These are phyloP conservation scores for Pediacus dermestoides DNA, from an alignment of 2,888 invertebrate species.

Conservation along the genomic window DNA sequence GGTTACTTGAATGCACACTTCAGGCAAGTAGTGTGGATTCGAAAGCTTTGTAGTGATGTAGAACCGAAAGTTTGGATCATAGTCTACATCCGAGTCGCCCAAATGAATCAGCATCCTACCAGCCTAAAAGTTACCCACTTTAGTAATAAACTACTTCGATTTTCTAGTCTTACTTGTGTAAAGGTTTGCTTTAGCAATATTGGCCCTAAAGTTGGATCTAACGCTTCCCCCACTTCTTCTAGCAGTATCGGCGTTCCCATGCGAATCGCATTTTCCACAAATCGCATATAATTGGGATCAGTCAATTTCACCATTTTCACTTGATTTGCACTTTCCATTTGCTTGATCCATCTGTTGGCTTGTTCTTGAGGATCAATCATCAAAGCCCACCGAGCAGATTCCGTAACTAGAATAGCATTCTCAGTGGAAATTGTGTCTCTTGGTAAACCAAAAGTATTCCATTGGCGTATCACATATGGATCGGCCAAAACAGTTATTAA, in stretches of 20 bases:
- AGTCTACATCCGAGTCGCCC: slow-evolving; percentile 87
- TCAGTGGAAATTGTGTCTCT: slow-evolving; percentile 85
- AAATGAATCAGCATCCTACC: slow-evolving; percentile 79
- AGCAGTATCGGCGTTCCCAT: slow-evolving; percentile 82
- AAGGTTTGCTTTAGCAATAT: slow-evolving; percentile 79
- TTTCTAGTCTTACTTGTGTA: slow-evolving; percentile 54
- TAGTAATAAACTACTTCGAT: slow-evolving; percentile 10
- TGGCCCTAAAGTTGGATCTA: slow-evolving; percentile 84
- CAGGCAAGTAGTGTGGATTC: slow-evolving; percentile 92
- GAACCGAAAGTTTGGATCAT: slow-evolving; percentile 78
- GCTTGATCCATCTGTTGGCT: slow-evolving; percentile 89
- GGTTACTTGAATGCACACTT: slow-evolving; percentile 88
- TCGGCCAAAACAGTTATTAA: slow-evolving; percentile 72
- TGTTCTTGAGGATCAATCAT: slow-evolving; percentile 96
- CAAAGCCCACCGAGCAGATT: slow-evolving; percentile 79
- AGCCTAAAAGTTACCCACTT: slow-evolving; percentile 50
- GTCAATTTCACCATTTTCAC: slow-evolving; percentile 76
- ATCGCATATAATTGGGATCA: slow-evolving; percentile 70
- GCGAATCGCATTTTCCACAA: slow-evolving; percentile 77
- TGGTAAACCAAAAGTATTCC: slow-evolving; percentile 88
- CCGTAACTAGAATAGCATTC: slow-evolving; percentile 86
- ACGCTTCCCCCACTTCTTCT: slow-evolving; percentile 82
- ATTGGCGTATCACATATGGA: slow-evolving; percentile 80
- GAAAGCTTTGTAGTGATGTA: slow-evolving; percentile 89
- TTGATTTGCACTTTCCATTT: slow-evolving; percentile 75